Percentiles rank a stretch among this genome's conserved stretches.
Conservation (phyloP, 2,797 vertebrate genomes). For the Neomorphus geoffroyi region DNA sequence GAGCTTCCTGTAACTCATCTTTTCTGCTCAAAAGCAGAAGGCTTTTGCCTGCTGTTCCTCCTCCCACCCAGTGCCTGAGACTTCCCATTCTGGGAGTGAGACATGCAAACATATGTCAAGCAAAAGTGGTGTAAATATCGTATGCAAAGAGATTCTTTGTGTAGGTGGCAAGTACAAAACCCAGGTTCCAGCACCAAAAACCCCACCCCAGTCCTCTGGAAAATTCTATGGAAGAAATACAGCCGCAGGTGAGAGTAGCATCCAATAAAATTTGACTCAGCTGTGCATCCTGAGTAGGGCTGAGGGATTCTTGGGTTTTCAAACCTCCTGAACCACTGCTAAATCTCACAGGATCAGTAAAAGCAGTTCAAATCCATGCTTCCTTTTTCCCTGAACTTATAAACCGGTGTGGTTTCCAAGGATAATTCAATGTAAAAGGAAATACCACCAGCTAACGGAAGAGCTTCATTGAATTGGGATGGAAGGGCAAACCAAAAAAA, state of each 20-base stretch:
- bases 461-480: not conserved
- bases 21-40: not conserved
- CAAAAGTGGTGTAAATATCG: not conserved
- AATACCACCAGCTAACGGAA: not conserved
- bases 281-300: not conserved
- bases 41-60: slow-evolving; percentile 46
- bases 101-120: slow-evolving; percentile 26
- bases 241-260: not conserved
- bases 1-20: not conserved
- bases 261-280: not conserved
- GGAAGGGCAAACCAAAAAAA: not conserved
- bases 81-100: slow-evolving; percentile 9
- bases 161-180: slow-evolving; percentile 10
- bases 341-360: not conserved
- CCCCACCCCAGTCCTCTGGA: not conserved
- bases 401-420: slow-evolving; percentile 26
- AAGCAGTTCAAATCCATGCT: not conserved
- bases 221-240: not conserved
- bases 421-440: not conserved
- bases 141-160: not conserved
- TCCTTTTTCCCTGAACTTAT: not conserved
- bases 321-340: not conserved
- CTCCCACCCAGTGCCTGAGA: slow-evolving; percentile 22
- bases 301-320: not conserved
- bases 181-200: not conserved